Conservation (phyloP, 2,113 vertebrate genomes). For the Anguilla rostrata region DNA sequence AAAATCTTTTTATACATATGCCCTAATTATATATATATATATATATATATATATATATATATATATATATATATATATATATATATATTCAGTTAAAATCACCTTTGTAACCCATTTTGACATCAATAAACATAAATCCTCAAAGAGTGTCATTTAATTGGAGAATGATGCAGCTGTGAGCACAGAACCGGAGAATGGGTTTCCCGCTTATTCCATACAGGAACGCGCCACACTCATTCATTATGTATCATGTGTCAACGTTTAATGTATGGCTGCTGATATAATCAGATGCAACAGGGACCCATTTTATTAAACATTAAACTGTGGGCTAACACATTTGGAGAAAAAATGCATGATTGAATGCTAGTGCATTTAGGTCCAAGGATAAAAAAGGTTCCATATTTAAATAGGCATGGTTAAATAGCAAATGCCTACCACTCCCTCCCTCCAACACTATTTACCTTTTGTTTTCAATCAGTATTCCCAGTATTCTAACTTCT, state of each 20-base stretch:
- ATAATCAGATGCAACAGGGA: background rate
- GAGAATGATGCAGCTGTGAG: background rate
- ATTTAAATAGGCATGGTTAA: background rate
- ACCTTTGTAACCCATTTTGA: background rate
- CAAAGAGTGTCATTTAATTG: background rate
- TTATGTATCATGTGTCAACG: background rate
- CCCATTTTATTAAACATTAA: background rate
- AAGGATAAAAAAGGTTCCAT: background rate
- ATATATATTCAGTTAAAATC: constrained; percentile 1
- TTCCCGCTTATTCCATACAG: background rate
- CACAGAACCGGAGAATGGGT: background rate
- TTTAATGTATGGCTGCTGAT: background rate
- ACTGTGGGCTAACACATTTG: background rate
- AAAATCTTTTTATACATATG: too few species aligned
- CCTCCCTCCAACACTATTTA: background rate
- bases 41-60: too few species aligned
- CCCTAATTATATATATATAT: too few species aligned
- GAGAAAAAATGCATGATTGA: background rate
- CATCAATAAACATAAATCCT: background rate
- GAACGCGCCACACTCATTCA: background rate
- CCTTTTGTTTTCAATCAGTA: background rate
- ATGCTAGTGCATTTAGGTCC: background rate
- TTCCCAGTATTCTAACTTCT: background rate
- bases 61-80: too few species aligned
- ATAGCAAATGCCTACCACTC: background rate